Evolutionary conservation across 2,888 invertebrate genomes (phyloP).

Genomic region (Fragum whitleyi): DNA sequence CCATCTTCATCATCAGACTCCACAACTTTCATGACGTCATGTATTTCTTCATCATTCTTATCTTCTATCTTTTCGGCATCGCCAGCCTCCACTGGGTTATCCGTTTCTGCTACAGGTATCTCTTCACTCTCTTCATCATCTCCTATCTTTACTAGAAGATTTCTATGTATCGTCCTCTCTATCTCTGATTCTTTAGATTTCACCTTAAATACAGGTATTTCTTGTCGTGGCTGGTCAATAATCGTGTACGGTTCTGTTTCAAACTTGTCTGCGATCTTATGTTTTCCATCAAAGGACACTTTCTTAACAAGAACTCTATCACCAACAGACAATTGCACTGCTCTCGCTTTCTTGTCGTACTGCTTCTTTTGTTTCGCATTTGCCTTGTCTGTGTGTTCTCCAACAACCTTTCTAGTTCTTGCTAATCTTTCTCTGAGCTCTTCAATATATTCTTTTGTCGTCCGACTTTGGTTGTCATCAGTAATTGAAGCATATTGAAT

Average conservation of each 20-base stretch:
- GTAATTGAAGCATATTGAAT: too few relatives aligned
- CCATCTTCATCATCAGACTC: neutral
- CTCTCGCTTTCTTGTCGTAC: conserved; percentile 4
- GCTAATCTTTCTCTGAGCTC: conserved; percentile 16
- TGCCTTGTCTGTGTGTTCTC: neutral
- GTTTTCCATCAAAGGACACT: conserved; percentile 2
- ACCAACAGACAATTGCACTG: neutral
- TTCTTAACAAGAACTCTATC: conserved; percentile 6
- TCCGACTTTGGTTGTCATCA: too few relatives aligned
- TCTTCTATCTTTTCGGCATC: neutral
- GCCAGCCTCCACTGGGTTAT: neutral
- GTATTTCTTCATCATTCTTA: too few relatives aligned
- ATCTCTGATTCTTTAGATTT: neutral
- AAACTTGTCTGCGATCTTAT: too few relatives aligned
- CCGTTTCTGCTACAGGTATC: neutral
- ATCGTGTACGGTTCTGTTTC: too few relatives aligned
- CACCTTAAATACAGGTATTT: conserved; percentile 11
- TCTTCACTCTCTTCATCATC: neutral
- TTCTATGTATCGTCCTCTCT: conserved; percentile 9
- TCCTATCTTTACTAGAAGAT: neutral
- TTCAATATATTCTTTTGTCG: conserved; percentile 26
- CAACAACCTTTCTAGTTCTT: conserved; percentile 2
- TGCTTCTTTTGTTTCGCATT: neutral
- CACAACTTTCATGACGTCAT: neutral
- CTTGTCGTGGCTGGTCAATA: neutral